Conservation (phyloP, 2,797 vertebrate species). For the Clamator glandarius region DNA sequence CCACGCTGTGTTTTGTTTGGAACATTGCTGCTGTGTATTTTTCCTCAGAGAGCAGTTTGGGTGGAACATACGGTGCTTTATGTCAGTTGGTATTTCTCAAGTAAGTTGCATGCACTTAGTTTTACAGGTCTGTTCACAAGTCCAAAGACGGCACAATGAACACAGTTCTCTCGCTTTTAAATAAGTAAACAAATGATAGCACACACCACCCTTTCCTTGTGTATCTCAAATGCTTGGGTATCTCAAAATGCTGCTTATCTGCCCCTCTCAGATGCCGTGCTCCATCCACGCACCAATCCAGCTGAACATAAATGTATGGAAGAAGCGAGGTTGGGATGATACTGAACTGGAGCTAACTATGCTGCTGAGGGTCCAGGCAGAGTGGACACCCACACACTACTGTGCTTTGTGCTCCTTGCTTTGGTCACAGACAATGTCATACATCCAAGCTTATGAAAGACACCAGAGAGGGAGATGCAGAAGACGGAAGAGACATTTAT, state of each 20-base stretch:
- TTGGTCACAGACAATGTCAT: neutral
- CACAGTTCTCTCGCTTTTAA: neutral
- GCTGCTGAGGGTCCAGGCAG: neutral
- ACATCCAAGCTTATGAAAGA: neutral
- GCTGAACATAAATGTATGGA: neutral
- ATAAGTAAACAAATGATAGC: neutral
- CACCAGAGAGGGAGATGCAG: neutral
- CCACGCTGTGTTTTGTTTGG: neutral
- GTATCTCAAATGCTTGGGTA: neutral
- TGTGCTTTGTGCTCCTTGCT: neutral
- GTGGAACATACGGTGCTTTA: neutral
- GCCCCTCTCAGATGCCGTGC: neutral
- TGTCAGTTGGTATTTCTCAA: neutral
- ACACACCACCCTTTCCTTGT: neutral
- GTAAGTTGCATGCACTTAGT: neutral
- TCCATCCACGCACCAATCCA: neutral
- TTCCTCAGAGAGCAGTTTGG: neutral
- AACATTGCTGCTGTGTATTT: neutral
- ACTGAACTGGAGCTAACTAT: neutral
- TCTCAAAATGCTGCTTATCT: neutral
- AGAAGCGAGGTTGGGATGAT: fast-evolving
- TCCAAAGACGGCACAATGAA: neutral
- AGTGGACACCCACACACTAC: neutral
- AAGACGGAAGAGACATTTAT: neutral
- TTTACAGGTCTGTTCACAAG: neutral